Evolutionary conservation across 2,888 invertebrate genomes (phyloP).

Genomic region (Galerucella pusilla): DNA sequence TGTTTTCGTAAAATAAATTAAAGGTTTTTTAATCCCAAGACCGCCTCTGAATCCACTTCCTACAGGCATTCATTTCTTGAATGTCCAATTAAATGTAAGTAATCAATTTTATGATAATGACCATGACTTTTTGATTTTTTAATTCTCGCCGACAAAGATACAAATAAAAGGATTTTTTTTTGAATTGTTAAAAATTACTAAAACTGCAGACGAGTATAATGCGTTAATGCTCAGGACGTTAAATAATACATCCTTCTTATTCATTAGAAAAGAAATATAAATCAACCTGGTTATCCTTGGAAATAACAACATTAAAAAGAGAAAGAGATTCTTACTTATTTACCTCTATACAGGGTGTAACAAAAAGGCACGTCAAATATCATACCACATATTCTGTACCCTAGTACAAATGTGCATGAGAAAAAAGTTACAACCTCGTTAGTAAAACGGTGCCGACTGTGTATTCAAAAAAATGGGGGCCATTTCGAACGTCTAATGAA

Average conservation of each 20-base stretch:
- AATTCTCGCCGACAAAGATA: conserved; percentile 22
- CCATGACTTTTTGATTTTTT: conserved; percentile 18
- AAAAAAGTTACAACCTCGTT: no score
- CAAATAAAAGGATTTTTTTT: conserved; percentile 25
- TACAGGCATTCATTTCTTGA: conserved; percentile 20
- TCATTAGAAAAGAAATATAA: neutral
- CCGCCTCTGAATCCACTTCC: conserved; percentile 11
- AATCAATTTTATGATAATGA: conserved; percentile 31
- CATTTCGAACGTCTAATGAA: no score
- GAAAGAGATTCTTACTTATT: no score
- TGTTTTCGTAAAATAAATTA: neutral
- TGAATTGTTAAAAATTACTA: conserved; percentile 9
- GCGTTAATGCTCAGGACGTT: neutral
- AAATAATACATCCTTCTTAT: conserved; percentile 2
- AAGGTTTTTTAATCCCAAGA: neutral
- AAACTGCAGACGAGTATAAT: conserved; percentile 16
- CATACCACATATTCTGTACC: no score
- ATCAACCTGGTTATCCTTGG: neutral
- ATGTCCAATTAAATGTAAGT: conserved; percentile 28
- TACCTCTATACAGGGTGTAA: no score
- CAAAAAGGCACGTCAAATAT: no score
- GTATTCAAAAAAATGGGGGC: no score
- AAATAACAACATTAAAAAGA: neutral
- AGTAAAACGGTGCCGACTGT: no score
- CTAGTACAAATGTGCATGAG: no score